These are phyloP conservation scores for Oedothorax gibbosus DNA, from an alignment of 1,140 invertebrate species.

Conservation along the genomic window DNA sequence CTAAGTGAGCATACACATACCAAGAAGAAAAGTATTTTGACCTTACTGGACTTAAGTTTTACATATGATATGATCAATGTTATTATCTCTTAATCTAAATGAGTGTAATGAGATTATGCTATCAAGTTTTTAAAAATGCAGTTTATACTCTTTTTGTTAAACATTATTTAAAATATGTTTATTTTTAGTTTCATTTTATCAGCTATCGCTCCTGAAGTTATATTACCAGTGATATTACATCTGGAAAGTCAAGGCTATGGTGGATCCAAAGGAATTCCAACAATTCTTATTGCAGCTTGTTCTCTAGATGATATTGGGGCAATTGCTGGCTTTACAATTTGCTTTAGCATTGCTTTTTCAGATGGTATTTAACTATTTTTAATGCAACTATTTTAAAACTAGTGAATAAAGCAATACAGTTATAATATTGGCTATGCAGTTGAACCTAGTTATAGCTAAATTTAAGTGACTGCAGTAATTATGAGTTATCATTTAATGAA, in stretches of 20 bases:
- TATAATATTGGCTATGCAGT: neutral
- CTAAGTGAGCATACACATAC: no score
- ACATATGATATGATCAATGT: no score
- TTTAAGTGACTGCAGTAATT: no score
- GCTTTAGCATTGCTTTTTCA: constrained; percentile 85
- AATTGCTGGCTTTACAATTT: constrained; percentile 89
- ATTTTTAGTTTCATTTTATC: constrained; percentile 71
- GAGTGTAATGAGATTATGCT: no score
- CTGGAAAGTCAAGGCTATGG: constrained; percentile 88
- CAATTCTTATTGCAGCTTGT: constrained; percentile 91
- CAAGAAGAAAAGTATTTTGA: no score
- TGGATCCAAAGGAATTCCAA: constrained; percentile 93
- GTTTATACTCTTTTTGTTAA: no score
- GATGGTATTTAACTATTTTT: constrained; percentile 70
- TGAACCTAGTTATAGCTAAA: no score
- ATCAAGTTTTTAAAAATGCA: no score
- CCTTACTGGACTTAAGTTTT: no score
- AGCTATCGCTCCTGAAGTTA: constrained; percentile 94
- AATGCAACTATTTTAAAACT: neutral
- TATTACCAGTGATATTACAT: constrained; percentile 89
- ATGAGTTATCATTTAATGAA: no score
- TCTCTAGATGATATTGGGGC: constrained; percentile 87
- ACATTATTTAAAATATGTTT: no score
- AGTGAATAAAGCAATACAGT: neutral
- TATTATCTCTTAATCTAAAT: no score